These are phyloP conservation scores for Arge pagana DNA, from an alignment of 2,888 invertebrate species.

Conservation along the genomic window DNA sequence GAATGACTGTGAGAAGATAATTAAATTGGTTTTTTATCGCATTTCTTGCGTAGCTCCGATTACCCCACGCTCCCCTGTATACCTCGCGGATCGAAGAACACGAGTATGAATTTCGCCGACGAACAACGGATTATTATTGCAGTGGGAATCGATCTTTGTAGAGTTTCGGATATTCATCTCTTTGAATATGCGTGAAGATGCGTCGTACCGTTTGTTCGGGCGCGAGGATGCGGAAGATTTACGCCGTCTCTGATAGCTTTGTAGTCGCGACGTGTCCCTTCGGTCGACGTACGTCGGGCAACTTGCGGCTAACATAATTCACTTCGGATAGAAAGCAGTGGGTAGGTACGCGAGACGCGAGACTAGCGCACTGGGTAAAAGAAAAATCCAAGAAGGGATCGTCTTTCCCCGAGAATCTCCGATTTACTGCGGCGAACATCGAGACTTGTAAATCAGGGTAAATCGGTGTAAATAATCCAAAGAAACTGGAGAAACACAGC, in stretches of 20 bases:
- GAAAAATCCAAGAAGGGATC: constrained; percentile 2
- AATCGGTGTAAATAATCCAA: not conserved
- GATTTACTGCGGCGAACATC: constrained; percentile 44
- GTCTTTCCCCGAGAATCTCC: constrained; percentile 41
- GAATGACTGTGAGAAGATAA: no score
- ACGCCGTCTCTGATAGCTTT: constrained; percentile 47
- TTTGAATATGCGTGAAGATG: constrained; percentile 7
- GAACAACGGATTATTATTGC: no score
- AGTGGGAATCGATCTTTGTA: no score
- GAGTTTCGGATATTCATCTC: no score
- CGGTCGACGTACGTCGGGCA: constrained; percentile 14
- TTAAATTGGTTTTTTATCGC: no score
- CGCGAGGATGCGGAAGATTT: constrained; percentile 37
- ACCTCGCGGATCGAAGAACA: no score
- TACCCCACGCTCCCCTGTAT: no score
- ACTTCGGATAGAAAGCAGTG: not conserved
- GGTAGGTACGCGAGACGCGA: not conserved
- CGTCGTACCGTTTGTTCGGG: constrained; percentile 11
- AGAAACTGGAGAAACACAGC: not conserved
- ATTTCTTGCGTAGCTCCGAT: no score
- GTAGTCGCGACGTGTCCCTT: constrained; percentile 37
- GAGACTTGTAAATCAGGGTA: constrained; percentile 40
- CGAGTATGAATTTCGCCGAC: no score
- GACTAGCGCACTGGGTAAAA: not conserved
- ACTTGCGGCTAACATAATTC: constrained; percentile 29